Percentiles rank a stretch among this genome's conserved stretches.
phyloP scores from a whole-genome alignment of 2,113 vertebrate species.

The Sinocyclocheilus anophthalmus region DNA sequence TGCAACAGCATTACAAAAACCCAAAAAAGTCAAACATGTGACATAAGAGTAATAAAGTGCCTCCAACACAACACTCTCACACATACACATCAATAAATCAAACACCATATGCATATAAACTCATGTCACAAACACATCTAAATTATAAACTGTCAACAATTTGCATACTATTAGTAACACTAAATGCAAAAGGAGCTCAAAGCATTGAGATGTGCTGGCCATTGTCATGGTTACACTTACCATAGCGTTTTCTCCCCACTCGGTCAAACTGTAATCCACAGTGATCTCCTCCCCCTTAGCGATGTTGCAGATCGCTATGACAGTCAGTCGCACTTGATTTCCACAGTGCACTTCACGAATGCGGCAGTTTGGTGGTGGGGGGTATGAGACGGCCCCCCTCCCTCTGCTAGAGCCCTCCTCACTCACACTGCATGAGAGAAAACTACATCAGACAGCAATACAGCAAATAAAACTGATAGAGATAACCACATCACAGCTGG shows the following conservation, averaged over 20 bases:
- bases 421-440: constrained; percentile 60
- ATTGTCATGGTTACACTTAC: constrained; percentile 62
- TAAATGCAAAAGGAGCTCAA: not conserved
- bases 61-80: not conserved
- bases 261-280: constrained; percentile 80
- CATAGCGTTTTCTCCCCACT: constrained; percentile 77
- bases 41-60: constrained; percentile 44
- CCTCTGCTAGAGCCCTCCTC: constrained; percentile 62
- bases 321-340: constrained; percentile 78
- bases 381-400: constrained; percentile 65
- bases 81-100: not conserved
- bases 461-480: not conserved
- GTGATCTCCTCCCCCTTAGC: constrained; percentile 81
- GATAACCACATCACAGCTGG: not conserved
- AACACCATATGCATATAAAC: not conserved
- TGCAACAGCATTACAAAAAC: constrained; percentile 56
- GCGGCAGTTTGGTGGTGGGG: constrained; percentile 77
- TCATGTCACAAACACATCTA: constrained; percentile 5
- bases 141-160: not conserved
- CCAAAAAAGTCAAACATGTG: constrained; percentile 33
- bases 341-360: constrained; percentile 80
- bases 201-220: constrained; percentile 14
- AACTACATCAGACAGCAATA: constrained; percentile 28
- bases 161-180: not conserved
- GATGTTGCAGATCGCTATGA: constrained; percentile 81